These are phyloP conservation scores for Myotis davidii DNA, from an alignment of 2,113 vertebrate genomes.

Conservation along the genomic window DNA sequence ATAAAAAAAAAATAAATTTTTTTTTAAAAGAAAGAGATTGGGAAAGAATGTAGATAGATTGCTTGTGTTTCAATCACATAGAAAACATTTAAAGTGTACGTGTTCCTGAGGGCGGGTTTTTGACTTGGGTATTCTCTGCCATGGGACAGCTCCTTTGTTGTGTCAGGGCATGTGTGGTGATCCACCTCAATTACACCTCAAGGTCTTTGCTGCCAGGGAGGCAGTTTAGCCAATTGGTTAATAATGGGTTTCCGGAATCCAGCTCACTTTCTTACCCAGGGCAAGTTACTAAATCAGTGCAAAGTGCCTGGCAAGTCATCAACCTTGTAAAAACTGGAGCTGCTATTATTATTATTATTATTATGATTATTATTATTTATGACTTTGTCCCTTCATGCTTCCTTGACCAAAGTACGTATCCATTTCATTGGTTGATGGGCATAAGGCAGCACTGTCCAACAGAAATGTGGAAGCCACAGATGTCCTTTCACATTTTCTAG, in stretches of 20 bases:
- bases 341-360: slow-evolving; percentile 18
- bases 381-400: background rate
- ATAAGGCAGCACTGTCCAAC: background rate
- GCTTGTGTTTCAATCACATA: background rate
- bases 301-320: slow-evolving; percentile 39
- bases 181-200: background rate
- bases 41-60: background rate
- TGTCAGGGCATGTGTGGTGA: background rate
- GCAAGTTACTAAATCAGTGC: slow-evolving; percentile 33
- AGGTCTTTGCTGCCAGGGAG: background rate
- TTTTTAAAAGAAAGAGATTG: background rate
- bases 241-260: background rate
- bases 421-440: background rate
- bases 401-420: background rate
- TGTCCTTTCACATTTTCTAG: slow-evolving; percentile 4
- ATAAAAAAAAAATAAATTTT: too few relatives aligned
- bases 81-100: background rate
- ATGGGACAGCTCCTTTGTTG: background rate
- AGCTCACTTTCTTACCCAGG: background rate
- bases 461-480: background rate
- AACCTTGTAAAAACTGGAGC: slow-evolving; percentile 12
- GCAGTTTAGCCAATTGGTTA: slow-evolving; percentile 13
- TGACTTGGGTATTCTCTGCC: background rate
- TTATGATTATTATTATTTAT: background rate
- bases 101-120: background rate